Percentiles rank a stretch among this genome's conserved stretches.
These are phyloP conservation scores for Meriones unguiculatus DNA, from an alignment of 2,113 vertebrate genomes.

Conservation along the genomic window DNA sequence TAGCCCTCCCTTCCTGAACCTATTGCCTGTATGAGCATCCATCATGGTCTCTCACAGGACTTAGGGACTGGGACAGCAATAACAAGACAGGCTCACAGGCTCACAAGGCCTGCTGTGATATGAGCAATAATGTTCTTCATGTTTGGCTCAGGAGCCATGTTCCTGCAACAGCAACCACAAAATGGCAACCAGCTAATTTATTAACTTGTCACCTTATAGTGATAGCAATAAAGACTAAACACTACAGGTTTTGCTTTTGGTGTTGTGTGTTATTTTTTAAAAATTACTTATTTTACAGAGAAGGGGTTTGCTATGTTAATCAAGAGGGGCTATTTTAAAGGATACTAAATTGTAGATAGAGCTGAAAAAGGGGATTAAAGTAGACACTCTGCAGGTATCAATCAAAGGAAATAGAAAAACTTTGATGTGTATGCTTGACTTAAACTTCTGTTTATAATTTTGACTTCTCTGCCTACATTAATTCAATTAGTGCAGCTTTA, in stretches of 20 bases:
- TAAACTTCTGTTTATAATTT: constrained; percentile 49
- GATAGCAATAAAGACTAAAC: constrained; percentile 19
- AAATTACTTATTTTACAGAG: constrained; percentile 2
- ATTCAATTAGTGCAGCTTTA: constrained; percentile 46
- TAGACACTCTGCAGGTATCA: not conserved
- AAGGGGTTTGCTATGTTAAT: constrained; percentile 30
- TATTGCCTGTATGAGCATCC: not conserved
- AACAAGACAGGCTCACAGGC: not conserved
- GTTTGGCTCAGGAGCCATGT: not conserved
- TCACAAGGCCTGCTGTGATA: not conserved
- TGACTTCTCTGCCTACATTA: constrained; percentile 7
- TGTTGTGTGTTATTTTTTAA: not conserved
- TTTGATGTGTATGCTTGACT: not conserved
- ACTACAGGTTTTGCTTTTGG: not conserved
- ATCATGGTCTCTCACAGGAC: not conserved
- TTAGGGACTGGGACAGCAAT: not conserved
- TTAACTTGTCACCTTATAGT: not conserved
- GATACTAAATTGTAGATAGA: not conserved
- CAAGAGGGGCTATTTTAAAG: not conserved
- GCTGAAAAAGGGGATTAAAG: not conserved
- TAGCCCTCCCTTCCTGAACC: not conserved
- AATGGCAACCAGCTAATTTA: not conserved
- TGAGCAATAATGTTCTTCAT: constrained; percentile 5
- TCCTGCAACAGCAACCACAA: not conserved
- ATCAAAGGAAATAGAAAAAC: constrained; percentile 33